Conservation (phyloP, 2,113 vertebrate genomes). For the Sturnus vulgaris region DNA sequence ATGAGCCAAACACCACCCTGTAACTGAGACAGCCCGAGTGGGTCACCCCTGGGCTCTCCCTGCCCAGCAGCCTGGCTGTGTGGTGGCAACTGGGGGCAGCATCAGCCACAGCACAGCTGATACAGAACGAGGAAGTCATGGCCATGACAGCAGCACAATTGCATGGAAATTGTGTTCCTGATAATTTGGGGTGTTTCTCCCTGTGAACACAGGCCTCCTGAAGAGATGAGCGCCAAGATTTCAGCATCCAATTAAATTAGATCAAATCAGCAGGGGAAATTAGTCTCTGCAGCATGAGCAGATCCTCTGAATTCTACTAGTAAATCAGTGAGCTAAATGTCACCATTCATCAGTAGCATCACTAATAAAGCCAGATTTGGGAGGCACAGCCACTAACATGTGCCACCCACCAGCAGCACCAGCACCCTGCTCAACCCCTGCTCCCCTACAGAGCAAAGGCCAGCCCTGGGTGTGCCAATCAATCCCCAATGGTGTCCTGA, state of each 20-base stretch:
- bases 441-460: fast-evolving
- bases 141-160: background rate
- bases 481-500: background rate
- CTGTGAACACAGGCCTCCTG: background rate
- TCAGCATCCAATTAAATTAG: slow-evolving; percentile 36
- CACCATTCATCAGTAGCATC: slow-evolving; percentile 8
- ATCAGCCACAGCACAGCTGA: background rate
- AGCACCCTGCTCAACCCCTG: background rate
- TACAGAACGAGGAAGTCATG: background rate
- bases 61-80: background rate
- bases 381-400: background rate
- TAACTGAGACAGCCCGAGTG: background rate
- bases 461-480: background rate
- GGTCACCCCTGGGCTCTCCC: background rate
- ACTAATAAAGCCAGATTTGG: background rate
- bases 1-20: background rate
- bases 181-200: slow-evolving; percentile 5
- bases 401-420: background rate
- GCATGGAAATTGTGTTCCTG: background rate
- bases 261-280: slow-evolving; percentile 55
- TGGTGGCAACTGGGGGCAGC: fast-evolving
- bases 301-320: slow-evolving; percentile 1
- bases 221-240: slow-evolving; percentile 5
- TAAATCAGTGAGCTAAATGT: slow-evolving; percentile 16
- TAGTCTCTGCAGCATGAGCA: slow-evolving; percentile 10